phyloP scores from a whole-genome alignment of 2,797 vertebrate species.

The Melanotaenia boesemani region DNA sequence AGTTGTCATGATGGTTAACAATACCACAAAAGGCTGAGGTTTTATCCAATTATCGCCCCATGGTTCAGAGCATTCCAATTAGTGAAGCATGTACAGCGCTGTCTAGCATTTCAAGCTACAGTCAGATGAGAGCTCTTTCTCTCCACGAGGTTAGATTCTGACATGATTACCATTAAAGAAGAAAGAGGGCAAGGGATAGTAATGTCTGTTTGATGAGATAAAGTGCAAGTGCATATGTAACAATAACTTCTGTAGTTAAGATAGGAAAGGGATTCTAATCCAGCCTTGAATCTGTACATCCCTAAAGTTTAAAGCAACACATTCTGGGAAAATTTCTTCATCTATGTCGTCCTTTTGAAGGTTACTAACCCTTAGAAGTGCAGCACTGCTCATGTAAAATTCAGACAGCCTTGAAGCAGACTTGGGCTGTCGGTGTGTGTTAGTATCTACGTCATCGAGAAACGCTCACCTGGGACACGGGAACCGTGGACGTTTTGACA shows the following conservation, averaged over 20 bases:
- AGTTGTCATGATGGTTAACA: slow-evolving; percentile 1
- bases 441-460: slow-evolving; percentile 17
- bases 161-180: slow-evolving; percentile 36
- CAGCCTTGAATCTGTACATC: not conserved
- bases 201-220: slow-evolving; percentile 30
- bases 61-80: slow-evolving; percentile 38
- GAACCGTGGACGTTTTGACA: slow-evolving; percentile 85
- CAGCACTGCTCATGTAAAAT: slow-evolving; percentile 60
- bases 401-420: slow-evolving; percentile 47
- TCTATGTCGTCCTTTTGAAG: slow-evolving; percentile 30
- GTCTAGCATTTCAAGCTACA: slow-evolving; percentile 4
- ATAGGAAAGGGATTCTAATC: slow-evolving; percentile 3
- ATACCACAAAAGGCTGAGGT: not conserved
- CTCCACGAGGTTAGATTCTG: slow-evolving; percentile 22
- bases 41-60: slow-evolving; percentile 28
- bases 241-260: slow-evolving; percentile 12
- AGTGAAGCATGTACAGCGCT: not conserved
- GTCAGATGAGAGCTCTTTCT: slow-evolving; percentile 22
- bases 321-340: slow-evolving; percentile 10
- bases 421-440: slow-evolving; percentile 44
- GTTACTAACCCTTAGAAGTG: slow-evolving; percentile 53
- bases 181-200: slow-evolving; percentile 1
- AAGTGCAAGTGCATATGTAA: slow-evolving; percentile 1
- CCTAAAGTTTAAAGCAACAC: not conserved
- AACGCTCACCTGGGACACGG: slow-evolving; percentile 87